phyloP scores from a whole-genome alignment of 1,140 invertebrate species.

The Galleria mellonella region DNA sequence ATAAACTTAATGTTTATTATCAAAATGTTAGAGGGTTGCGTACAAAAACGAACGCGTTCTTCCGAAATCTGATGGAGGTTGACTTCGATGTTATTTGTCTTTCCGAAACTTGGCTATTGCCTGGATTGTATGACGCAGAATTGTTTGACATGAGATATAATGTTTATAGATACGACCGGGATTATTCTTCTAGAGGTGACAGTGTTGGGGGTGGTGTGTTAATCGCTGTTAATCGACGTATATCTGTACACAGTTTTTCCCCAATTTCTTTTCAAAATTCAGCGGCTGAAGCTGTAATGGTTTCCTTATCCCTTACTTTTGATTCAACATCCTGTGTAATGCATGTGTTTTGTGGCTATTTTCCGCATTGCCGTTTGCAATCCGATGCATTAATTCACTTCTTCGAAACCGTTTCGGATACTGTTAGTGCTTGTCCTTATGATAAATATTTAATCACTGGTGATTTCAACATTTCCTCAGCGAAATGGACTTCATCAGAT shows the following conservation, averaged over 20 bases:
- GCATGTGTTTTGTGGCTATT: no score
- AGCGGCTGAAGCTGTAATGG: neutral
- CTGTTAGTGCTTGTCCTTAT: no score
- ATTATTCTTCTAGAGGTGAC: neutral
- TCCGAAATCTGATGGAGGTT: neutral
- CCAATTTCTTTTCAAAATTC: neutral
- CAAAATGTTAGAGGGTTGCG: constrained; percentile 2
- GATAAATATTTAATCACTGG: no score
- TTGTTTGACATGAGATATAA: constrained; percentile 7
- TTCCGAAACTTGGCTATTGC: constrained; percentile 11
- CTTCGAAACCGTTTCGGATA: no score
- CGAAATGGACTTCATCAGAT: no score
- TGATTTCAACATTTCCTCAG: no score
- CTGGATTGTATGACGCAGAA: constrained; percentile 6
- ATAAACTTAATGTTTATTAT: no score
- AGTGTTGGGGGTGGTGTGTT: constrained; percentile 9
- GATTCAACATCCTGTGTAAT: no score
- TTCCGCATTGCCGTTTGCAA: no score
- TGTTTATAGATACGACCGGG: constrained; percentile 1
- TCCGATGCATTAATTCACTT: no score
- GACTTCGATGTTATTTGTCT: constrained; percentile 5
- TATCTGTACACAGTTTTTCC: neutral
- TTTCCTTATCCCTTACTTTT: neutral
- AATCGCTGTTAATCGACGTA: constrained; percentile 4
- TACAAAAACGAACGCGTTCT: constrained; percentile 8